A percentile compares a stretch with the other conserved stretches of the same genome.
phyloP scores from a whole-genome alignment of 2,797 vertebrate species.

The Chaetodon trifasciatus region DNA sequence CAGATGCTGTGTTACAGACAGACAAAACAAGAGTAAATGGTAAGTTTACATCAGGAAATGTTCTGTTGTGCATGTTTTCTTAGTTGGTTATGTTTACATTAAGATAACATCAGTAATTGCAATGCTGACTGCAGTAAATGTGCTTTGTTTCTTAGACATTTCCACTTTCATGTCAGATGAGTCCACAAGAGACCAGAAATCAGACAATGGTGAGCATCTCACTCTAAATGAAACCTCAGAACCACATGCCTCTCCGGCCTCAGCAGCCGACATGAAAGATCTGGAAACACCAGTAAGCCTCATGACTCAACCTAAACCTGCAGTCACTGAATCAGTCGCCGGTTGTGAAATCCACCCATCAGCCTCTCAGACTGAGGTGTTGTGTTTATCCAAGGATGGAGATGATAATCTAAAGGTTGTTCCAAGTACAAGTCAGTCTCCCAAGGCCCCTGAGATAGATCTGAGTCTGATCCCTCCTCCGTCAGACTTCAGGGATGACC shows the following conservation, averaged over 20 bases:
- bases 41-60: conserved; percentile 7
- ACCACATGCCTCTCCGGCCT: conserved; percentile 13
- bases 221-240: conserved; percentile 33
- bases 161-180: conserved; percentile 39
- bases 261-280: conserved; percentile 4
- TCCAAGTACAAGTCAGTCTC: conserved; percentile 6
- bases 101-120: not conserved
- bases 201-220: conserved; percentile 6
- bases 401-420: conserved; percentile 22
- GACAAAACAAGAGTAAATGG: conserved; percentile 46
- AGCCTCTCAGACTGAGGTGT: not conserved
- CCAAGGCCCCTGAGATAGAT: conserved; percentile 34
- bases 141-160: conserved; percentile 65
- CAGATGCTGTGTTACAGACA: conserved; percentile 48
- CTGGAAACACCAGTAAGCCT: not conserved
- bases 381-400: conserved; percentile 29
- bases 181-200: conserved; percentile 36
- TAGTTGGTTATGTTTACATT: not conserved
- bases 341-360: conserved; percentile 11
- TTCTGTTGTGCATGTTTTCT: not conserved
- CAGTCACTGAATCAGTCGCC: not conserved
- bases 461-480: conserved; percentile 83
- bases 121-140: conserved; percentile 8
- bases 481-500: conserved; percentile 85
- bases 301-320: not conserved